phyloP scores from a whole-genome alignment of 2,797 vertebrate species.

The Galaxias olidus region DNA sequence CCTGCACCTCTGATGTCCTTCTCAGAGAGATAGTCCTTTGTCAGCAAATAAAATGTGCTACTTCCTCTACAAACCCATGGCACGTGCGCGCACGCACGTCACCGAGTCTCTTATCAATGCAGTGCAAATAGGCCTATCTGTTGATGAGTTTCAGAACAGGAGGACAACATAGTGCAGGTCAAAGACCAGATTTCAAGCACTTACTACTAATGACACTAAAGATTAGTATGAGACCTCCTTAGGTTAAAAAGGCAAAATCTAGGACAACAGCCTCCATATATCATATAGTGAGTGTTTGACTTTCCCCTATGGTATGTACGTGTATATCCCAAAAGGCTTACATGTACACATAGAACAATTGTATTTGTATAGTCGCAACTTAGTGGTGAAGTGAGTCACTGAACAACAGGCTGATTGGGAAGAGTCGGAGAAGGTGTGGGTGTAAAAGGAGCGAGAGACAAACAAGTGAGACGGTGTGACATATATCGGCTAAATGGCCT shows the following conservation, averaged over 20 bases:
- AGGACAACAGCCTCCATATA: background rate
- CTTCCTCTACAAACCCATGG: conserved; percentile 32
- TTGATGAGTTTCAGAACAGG: background rate
- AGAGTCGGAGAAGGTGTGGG: conserved; percentile 4
- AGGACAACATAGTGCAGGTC: conserved; percentile 1
- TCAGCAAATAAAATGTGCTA: conserved; percentile 34
- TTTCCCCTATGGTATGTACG: background rate
- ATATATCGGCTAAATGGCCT: conserved; percentile 5
- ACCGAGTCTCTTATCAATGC: background rate
- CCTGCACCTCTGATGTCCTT: conserved; percentile 25
- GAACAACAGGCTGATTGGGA: background rate
- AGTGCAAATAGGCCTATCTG: conserved; percentile 5
- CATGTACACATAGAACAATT: conserved; percentile 1
- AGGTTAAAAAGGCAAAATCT: too few relatives aligned
- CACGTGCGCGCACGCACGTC: too few relatives aligned
- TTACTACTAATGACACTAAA: too few relatives aligned
- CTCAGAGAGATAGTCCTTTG: conserved; percentile 30
- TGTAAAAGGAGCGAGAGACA: conserved; percentile 13
- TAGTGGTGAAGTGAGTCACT: background rate
- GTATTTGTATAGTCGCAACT: background rate
- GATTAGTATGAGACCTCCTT: too few relatives aligned
- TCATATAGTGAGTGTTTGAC: background rate
- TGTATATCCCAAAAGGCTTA: background rate
- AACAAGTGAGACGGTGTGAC: conserved; percentile 14
- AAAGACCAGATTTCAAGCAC: background rate